A percentile compares a stretch with the other conserved stretches of the same genome.
Conservation (phyloP, 2,113 vertebrate genomes). For the Muntiacus reevesi region DNA sequence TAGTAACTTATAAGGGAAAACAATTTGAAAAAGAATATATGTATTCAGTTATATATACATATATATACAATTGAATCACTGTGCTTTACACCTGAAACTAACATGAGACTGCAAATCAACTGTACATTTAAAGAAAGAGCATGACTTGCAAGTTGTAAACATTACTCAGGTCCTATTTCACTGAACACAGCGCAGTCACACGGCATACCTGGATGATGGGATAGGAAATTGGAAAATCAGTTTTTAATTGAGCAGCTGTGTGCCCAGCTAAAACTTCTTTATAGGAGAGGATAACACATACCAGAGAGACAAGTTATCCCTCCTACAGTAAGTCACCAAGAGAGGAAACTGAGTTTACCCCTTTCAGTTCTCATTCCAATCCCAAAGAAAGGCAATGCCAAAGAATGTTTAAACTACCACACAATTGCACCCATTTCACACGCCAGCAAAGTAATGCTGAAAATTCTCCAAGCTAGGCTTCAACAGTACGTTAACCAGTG, state of each 20-base stretch:
- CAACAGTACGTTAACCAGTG: background rate
- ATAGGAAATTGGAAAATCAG: background rate
- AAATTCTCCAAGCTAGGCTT: background rate
- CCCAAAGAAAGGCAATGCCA: background rate
- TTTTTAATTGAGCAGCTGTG: background rate
- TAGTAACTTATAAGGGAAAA: background rate
- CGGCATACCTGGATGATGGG: background rate
- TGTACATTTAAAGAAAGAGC: background rate
- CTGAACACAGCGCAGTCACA: background rate
- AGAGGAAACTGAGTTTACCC: background rate
- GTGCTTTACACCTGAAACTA: background rate
- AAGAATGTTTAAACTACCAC: background rate
- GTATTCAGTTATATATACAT: background rate
- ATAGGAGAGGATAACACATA: background rate
- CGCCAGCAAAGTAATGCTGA: background rate
- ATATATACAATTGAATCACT: background rate
- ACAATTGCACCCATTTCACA: background rate
- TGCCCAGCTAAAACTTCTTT: background rate
- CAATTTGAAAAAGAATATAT: background rate
- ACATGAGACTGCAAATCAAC: background rate
- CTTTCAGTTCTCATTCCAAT: background rate
- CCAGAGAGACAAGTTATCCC: background rate
- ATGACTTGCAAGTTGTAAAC: background rate
- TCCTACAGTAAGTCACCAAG: background rate
- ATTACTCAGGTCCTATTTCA: background rate